A percentile compares a stretch with the other conserved stretches of the same genome.
Conservation (phyloP, 2,888 invertebrate genomes). For the Platypus cylindrus region DNA sequence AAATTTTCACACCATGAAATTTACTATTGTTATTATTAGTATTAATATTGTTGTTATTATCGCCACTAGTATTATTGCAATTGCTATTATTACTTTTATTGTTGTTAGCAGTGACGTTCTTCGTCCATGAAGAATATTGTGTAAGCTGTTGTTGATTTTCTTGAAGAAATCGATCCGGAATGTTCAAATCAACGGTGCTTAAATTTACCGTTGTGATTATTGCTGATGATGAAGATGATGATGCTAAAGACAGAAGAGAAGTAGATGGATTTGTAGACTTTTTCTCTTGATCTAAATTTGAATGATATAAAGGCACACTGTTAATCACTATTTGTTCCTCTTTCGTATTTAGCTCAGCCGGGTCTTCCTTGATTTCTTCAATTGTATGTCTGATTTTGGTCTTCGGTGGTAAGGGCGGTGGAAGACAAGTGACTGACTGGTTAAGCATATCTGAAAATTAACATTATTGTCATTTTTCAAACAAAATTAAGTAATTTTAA, state of each 20-base stretch:
- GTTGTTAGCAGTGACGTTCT: too few relatives aligned
- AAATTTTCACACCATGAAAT: constrained; percentile 55
- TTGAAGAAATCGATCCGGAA: constrained; percentile 10
- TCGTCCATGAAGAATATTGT: too few relatives aligned
- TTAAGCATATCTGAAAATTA: constrained; percentile 36
- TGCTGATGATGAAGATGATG: constrained; percentile 19
- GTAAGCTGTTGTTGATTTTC: too few relatives aligned
- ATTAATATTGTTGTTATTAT: too few relatives aligned
- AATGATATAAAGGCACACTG: constrained; percentile 9
- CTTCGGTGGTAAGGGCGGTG: constrained; percentile 46
- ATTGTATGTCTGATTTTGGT: constrained; percentile 23
- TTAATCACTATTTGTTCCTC: constrained; percentile 9
- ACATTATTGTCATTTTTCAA: too few relatives aligned
- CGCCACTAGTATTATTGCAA: too few relatives aligned
- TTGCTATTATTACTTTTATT: too few relatives aligned
- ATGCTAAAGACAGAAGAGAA: not conserved
- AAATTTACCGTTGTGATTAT: constrained; percentile 21
- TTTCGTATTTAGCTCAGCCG: constrained; percentile 2
- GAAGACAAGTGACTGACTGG: constrained; percentile 39
- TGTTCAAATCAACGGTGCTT: constrained; percentile 24
- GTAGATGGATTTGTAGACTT: constrained; percentile 1
- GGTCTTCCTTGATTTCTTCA: constrained; percentile 7
- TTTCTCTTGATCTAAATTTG: constrained; percentile 7
- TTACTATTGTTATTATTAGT: constrained; percentile 30
- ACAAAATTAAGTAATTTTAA: constrained; percentile 13